Conservation (phyloP, 2,797 vertebrate genomes). For the Chaetophractus vellerosus region DNA sequence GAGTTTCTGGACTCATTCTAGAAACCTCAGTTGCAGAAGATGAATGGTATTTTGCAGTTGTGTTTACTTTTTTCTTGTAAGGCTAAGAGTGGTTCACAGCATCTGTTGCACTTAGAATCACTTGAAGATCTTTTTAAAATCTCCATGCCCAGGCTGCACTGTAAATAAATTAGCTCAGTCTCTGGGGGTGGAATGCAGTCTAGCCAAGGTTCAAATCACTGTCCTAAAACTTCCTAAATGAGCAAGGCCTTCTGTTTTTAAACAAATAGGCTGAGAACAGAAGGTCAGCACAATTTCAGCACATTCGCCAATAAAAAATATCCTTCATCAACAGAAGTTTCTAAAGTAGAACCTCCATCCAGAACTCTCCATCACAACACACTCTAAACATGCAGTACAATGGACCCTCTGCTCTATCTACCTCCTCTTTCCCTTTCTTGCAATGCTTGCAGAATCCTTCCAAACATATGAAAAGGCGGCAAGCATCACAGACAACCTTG, state of each 20-base stretch:
- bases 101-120: background rate
- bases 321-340: background rate
- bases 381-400: background rate
- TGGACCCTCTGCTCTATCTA: background rate
- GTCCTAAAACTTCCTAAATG: background rate
- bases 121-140: background rate
- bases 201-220: background rate
- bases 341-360: background rate
- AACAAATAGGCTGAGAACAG: background rate
- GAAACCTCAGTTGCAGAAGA: background rate
- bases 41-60: background rate
- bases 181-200: background rate
- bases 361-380: background rate
- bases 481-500: background rate
- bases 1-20: background rate
- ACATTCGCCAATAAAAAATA: background rate
- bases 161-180: background rate
- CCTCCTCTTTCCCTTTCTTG: background rate
- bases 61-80: background rate
- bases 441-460: background rate
- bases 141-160: background rate
- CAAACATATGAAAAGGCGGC: background rate
- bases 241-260: background rate
- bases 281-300: background rate
- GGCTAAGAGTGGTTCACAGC: background rate